Percentiles rank a stretch among this genome's conserved stretches.
These are phyloP conservation scores for Torymus aiolomorphi DNA, from an alignment of 2,888 invertebrate species.

Conservation along the genomic window DNA sequence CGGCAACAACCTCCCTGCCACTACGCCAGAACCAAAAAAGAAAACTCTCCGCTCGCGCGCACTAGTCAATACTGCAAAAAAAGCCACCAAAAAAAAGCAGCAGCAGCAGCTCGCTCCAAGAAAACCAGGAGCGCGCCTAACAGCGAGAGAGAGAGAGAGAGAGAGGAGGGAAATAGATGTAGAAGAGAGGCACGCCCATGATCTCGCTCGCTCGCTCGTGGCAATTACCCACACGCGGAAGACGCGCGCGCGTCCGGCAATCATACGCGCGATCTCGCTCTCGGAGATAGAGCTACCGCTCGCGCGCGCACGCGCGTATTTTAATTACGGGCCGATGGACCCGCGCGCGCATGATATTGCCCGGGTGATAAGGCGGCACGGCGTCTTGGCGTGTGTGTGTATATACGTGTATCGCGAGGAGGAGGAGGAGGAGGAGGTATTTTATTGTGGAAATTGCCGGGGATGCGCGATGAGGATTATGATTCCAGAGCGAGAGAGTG, in stretches of 20 bases:
- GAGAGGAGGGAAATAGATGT: constrained; percentile 1
- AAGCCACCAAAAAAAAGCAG: constrained; percentile 11
- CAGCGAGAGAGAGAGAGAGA: not conserved
- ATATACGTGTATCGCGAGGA: constrained; percentile 1
- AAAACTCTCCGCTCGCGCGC: not conserved
- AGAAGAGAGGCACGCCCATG: constrained; percentile 53
- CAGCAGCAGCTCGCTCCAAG: not conserved
- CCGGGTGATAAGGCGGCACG: too few species aligned
- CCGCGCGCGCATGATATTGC: too few species aligned
- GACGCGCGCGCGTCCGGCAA: constrained; percentile 55
- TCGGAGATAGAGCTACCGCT: not conserved
- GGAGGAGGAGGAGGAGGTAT: constrained; percentile 11
- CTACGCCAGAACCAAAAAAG: too few species aligned
- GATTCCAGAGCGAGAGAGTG: constrained; percentile 6
- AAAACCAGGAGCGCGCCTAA: too few species aligned
- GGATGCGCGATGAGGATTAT: not conserved
- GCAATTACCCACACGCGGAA: constrained; percentile 59
- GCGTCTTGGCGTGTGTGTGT: not conserved
- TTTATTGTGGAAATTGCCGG: constrained; percentile 47
- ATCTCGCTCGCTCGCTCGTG: constrained; percentile 28
- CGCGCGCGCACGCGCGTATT: constrained; percentile 60
- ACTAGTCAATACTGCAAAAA: not conserved
- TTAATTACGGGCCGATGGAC: constrained; percentile 53
- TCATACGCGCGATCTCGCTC: constrained; percentile 55
- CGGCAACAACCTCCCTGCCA: too few species aligned